Percentiles rank a stretch among this genome's conserved stretches.
phyloP scores from a whole-genome alignment of 2,888 invertebrate genomes.

The Acleris cristana region DNA sequence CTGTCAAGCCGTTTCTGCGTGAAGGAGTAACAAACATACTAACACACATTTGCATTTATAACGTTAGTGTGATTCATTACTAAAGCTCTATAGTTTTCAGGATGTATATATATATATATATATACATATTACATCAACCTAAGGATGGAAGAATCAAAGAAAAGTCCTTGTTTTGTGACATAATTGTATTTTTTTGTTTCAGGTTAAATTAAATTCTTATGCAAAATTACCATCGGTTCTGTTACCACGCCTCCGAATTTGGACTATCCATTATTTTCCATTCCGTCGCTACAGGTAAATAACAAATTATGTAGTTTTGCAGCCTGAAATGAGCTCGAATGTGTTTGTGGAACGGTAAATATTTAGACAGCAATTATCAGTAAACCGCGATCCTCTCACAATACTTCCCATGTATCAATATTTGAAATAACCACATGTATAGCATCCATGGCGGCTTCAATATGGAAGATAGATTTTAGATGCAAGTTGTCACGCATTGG shows the following conservation, averaged over 20 bases:
- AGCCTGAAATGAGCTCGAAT: slow-evolving; percentile 60
- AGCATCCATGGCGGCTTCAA: slow-evolving; percentile 46
- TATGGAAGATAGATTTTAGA: background rate
- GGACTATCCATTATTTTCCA: slow-evolving; percentile 30
- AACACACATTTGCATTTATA: no score
- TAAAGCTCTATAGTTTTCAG: no score
- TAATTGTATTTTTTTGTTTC: no score
- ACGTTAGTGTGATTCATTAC: no score
- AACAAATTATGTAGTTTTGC: slow-evolving; percentile 52
- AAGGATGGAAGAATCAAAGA: no score
- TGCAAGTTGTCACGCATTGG: slow-evolving; percentile 47
- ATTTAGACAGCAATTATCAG: slow-evolving; percentile 79
- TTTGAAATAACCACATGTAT: slow-evolving; percentile 14
- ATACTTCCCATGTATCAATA: slow-evolving; percentile 48
- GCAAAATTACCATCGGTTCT: no score
- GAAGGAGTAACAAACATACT: no score
- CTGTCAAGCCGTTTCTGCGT: no score
- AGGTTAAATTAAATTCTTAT: no score
- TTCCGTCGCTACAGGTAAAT: slow-evolving; percentile 35
- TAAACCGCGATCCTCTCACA: slow-evolving; percentile 64
- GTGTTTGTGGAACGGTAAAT: slow-evolving; percentile 69
- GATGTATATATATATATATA: no score
- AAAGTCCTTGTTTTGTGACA: no score
- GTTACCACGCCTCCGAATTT: background rate
- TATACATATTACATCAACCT: no score